Base-by-base conservation (phyloP, 1,140 invertebrate genomes). In the Drosophila nikananu region DNA sequence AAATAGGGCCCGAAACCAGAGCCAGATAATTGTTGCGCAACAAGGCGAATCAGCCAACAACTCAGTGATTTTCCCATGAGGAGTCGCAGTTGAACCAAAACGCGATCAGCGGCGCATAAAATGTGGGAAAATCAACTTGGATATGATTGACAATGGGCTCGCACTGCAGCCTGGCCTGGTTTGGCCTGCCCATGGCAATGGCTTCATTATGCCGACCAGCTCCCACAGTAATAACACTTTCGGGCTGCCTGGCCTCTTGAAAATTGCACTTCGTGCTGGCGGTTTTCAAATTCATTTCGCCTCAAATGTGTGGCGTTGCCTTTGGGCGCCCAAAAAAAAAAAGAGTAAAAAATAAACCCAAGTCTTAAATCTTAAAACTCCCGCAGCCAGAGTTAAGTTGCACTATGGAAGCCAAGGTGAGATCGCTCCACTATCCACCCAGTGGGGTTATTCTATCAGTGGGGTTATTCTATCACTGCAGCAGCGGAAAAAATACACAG, bases 211-310 rank as follows among this genome's bases (percentile, higher is more conserved):
- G 51, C 59, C 66, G 76, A 37, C 63, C 74, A 72, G 84, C 86
- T 89, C 84, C 81, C 84, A 87, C 84, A 83, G 79, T 77, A 72
- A 71, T 77, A 74, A 74, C 39, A 62, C 48, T 61, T 68, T 80
- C 21, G 27, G 61, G 39, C 59, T 58, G 54, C 55, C 49, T 54
- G 70, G 51, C 52, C 52, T 55, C 42, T 67, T 72, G 67, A 57
- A 89, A 89, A 89, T 89, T 89, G 86, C 78, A 65, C 77, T 89
- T 89, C 86, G 86, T 89, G 86, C 81, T 72, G 84, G 51, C 72
- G 71, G 67, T 72, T 65, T 72, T 81, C 63, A 63, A 86, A 76
- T 77, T 74, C 64, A 83, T 74, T 75, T 83, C 54, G 73, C 60
- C 63, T 72, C 63, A 77, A 81, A 81, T 81, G 73, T 81, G 78